These are phyloP conservation scores for Amblyornis subalaris DNA, from an alignment of 2,113 vertebrate genomes.

Conservation along the genomic window DNA sequence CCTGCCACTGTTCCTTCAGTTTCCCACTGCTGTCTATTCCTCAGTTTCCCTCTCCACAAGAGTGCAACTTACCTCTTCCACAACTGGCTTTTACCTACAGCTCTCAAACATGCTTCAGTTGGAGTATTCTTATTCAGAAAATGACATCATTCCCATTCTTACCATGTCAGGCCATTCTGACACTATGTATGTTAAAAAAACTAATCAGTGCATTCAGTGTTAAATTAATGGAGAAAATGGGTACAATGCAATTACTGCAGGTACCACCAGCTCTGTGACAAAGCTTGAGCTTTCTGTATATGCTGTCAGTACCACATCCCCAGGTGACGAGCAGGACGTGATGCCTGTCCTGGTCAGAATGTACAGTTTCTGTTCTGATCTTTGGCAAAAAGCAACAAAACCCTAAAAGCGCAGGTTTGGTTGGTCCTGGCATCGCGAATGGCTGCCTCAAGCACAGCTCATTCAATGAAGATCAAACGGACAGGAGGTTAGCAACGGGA, in stretches of 20 bases:
- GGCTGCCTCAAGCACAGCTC: background rate
- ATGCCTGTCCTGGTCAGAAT: background rate
- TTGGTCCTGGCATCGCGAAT: background rate
- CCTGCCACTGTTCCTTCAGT: background rate
- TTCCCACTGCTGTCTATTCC: background rate
- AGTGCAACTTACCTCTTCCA: background rate
- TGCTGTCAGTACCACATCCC: background rate
- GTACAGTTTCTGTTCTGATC: background rate
- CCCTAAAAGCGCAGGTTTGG: background rate
- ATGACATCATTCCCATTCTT: background rate
- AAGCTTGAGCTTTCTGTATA: background rate
- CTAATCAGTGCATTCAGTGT: background rate
- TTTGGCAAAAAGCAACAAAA: background rate
- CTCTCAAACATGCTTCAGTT: background rate
- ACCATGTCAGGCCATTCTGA: background rate
- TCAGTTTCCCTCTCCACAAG: background rate
- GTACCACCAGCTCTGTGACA: background rate
- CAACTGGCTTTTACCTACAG: background rate
- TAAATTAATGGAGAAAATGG: background rate
- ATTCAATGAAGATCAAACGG: rapidly evolving
- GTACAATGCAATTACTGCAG: background rate
- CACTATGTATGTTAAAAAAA: background rate
- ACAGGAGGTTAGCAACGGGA: background rate
- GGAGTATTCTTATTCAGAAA: background rate
- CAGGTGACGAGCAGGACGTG: background rate